Evolutionary conservation across 2,113 vertebrate species (phyloP), one percentile per base, ranked within the genome.

Genomic region (Crotalus viridis): DNA sequence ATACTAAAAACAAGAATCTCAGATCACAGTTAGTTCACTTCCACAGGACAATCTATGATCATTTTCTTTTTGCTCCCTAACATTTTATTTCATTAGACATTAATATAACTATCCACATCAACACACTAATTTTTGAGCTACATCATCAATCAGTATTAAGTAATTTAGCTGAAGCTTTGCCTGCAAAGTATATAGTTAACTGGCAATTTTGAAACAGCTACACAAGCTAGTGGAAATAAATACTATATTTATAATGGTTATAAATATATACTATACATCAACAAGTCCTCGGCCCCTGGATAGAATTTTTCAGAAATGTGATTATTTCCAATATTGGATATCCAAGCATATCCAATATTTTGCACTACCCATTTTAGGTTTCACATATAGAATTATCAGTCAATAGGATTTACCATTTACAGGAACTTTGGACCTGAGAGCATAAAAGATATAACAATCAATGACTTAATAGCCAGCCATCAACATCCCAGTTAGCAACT

Each of bases 1-100:
- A 95, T 92, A 95, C 92, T 94, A 95, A 89, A 89, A 51, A n/a
- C 22, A 24, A 74, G 33, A 52, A 87, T 21, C 12, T 52, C 8
- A 19, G 51, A 39, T 55, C 26, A 51, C 26, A 92, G 43, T 39
- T 52, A 92, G 61, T 74, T 26, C 55, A 88, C 48, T 56, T 74
- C 46, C 15, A 9, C 5, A 19, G 69, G n/a, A 74, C 5, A 17
- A 74, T 33, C 69, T 74, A 74, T 33, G 69, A 74, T 74, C 15
- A 33, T 39, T 74, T 74, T 74, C 5, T 74, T 28, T 91, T 64
- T 90, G 5, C 74, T n/a, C 28, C 74, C 81, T 81, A 39, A 55
- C 51, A 39, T 69, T 81, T 54, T 54, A 33, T 90, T 81, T 81
- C 51, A 22, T 81, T 55, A 90, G 28, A 39, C 57, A 59, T 15